Conservation (phyloP, 2,888 invertebrate genomes). For the Zygaena filipendulae region DNA sequence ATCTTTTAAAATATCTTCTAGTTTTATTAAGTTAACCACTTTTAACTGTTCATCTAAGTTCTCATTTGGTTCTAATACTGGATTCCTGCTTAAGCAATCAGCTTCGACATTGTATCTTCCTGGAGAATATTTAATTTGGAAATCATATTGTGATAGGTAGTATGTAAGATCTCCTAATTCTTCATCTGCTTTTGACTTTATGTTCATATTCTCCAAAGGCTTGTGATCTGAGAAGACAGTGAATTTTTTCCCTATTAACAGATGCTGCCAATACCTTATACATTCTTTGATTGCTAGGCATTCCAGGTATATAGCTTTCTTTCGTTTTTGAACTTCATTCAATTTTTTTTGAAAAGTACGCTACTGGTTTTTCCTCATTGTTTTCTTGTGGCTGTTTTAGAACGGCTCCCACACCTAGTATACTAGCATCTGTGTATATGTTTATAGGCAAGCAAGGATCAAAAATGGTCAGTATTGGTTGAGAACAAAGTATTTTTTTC, state of each 20-base stretch:
- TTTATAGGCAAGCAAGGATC: slow-evolving; percentile 9
- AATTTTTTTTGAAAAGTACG: too few relatives aligned
- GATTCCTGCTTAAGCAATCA: slow-evolving; percentile 19
- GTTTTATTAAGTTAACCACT: slow-evolving; percentile 17
- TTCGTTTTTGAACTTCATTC: slow-evolving; percentile 11
- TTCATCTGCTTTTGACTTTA: slow-evolving; percentile 15
- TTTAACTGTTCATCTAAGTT: slow-evolving; percentile 16
- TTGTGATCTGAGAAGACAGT: slow-evolving; percentile 18
- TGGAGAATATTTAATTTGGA: slow-evolving; percentile 18
- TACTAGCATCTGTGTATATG: slow-evolving; percentile 13
- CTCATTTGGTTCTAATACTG: slow-evolving; percentile 16
- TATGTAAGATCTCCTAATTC: slow-evolving; percentile 15
- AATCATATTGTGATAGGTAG: slow-evolving; percentile 23
- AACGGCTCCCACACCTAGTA: slow-evolving; percentile 13
- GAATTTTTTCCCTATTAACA: slow-evolving; percentile 16
- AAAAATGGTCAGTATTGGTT: slow-evolving; percentile 9
- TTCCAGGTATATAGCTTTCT: slow-evolving; percentile 18
- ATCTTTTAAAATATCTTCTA: slow-evolving; percentile 17
- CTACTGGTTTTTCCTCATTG: too few relatives aligned
- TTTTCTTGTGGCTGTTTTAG: slow-evolving; percentile 7
- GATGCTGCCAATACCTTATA: slow-evolving; percentile 19
- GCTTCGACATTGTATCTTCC: slow-evolving; percentile 15
- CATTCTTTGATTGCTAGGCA: too few relatives aligned
- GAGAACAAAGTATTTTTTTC: slow-evolving; percentile 14
- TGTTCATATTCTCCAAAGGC: slow-evolving; percentile 14